These are phyloP conservation scores for Alouatta palliata DNA, from an alignment of 2,113 vertebrate species.

Conservation along the genomic window DNA sequence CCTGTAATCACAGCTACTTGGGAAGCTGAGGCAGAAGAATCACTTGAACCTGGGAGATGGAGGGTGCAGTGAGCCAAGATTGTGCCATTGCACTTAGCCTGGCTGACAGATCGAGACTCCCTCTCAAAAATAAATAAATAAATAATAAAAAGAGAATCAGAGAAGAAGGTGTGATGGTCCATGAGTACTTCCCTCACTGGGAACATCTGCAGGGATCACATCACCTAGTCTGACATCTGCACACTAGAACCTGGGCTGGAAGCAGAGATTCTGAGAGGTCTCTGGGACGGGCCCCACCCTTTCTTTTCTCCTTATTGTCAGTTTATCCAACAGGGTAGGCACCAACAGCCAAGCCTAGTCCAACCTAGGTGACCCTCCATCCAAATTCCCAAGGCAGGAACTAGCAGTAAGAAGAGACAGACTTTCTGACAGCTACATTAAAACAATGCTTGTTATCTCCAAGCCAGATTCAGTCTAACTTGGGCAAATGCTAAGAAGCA, in stretches of 20 bases:
- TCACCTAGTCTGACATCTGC: no score
- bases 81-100: background rate
- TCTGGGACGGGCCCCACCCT: no score
- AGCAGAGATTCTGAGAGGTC: no score
- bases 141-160: background rate
- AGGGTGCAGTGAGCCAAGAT: background rate
- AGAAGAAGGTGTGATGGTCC: background rate
- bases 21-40: background rate
- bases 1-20: background rate
- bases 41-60: background rate
- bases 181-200: accelerated
- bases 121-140: background rate
- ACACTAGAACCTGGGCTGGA: no score
- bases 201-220: background rate
- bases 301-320: background rate
- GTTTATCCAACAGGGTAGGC: background rate
- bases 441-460: background rate
- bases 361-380: background rate
- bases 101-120: background rate
- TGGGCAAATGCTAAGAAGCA: background rate
- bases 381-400: background rate
- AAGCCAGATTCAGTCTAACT: background rate
- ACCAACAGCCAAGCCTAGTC: background rate
- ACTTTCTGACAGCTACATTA: background rate
- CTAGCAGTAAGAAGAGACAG: background rate